Base-by-base conservation (phyloP, 2,797 vertebrate genomes). In the Rhinogobio ventralis region DNA sequence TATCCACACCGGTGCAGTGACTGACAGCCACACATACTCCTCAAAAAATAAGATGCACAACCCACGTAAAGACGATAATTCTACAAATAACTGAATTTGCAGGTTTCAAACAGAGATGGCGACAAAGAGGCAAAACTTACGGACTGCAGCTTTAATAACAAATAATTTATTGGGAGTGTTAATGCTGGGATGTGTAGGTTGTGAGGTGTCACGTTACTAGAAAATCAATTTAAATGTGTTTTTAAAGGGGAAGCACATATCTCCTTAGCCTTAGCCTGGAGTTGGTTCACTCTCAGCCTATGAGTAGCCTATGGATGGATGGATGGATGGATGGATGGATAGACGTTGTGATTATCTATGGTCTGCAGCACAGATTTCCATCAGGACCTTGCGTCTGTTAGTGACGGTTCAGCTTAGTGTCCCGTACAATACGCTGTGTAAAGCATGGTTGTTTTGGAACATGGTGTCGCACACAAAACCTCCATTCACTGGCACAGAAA, bases 401-500 rank as follows among this genome's bases (percentile, higher is more conserved):
- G 36, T 83, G 67, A 71, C 42, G 51, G 19, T 69, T 75, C 86
- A 84, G 39, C 57, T 73, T 74, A 74, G 66, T 74, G 72, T 75
- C 30, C 57, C 51, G 0, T 20, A 75, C 83, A 66, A 60, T 67
- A 33, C 17, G 8, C 53, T 28, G 57, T 39, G 88, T 82, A 79
- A 86, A 81, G 42, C 15, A 57, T 17, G 67, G 67, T 85, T 64
- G 68, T 55, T 81, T 64, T 76, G 81, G 15, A 19, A 60, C 83
- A 71, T 78, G 62, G 79, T 87, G 72, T 83, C 66, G 6, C 30
- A 5, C n/a, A 64, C 62, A 85, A 87, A 82, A 83, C 77, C 30
- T 76, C 72, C 87, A 83, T 86, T 88, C 81, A 83, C 49, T 62
- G 78, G 80, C 71, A 69, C 30, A 25, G 74, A 39, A 36, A 10